phyloP scores from a whole-genome alignment of 2,797 vertebrate genomes.

The Lithobates pipiens region DNA sequence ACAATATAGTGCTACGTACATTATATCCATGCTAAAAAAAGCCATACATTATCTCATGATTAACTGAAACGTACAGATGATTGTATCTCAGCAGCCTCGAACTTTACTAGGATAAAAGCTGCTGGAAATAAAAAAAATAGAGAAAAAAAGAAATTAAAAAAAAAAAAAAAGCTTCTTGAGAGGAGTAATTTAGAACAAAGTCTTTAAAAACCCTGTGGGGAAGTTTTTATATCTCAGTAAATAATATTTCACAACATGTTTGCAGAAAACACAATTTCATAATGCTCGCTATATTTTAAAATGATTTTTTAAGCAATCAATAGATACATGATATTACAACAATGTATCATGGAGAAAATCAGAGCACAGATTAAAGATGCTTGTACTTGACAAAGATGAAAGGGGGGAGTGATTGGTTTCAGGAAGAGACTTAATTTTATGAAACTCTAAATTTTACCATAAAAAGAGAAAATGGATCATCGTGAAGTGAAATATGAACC shows the following conservation, averaged over 20 bases:
- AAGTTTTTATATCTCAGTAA: constrained; percentile 49
- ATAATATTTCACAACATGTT: constrained; percentile 47
- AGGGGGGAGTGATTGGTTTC: constrained; percentile 42
- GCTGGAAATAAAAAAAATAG: not conserved
- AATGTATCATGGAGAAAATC: constrained; percentile 56
- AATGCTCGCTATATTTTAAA: constrained; percentile 50
- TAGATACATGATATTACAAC: constrained; percentile 56
- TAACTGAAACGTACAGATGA: constrained; percentile 3
- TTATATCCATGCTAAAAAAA: too few species aligned
- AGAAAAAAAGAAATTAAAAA: not conserved
- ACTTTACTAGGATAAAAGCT: constrained; percentile 20
- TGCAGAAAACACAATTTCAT: constrained; percentile 44
- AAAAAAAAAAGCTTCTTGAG: constrained; percentile 8
- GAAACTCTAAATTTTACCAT: constrained; percentile 39
- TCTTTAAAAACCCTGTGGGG: constrained; percentile 53
- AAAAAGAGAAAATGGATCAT: constrained; percentile 26
- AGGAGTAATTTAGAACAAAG: constrained; percentile 52
- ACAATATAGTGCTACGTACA: too few species aligned
- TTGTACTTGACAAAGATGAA: constrained; percentile 50
- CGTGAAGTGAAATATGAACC: constrained; percentile 5
- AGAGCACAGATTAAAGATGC: constrained; percentile 50
- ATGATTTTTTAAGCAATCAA: constrained; percentile 50
- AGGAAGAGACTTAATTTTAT: constrained; percentile 40
- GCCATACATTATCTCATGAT: not conserved
- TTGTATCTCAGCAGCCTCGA: constrained; percentile 25